phyloP scores from a whole-genome alignment of 2,888 invertebrate species.

The Ormyrus thymus region DNA sequence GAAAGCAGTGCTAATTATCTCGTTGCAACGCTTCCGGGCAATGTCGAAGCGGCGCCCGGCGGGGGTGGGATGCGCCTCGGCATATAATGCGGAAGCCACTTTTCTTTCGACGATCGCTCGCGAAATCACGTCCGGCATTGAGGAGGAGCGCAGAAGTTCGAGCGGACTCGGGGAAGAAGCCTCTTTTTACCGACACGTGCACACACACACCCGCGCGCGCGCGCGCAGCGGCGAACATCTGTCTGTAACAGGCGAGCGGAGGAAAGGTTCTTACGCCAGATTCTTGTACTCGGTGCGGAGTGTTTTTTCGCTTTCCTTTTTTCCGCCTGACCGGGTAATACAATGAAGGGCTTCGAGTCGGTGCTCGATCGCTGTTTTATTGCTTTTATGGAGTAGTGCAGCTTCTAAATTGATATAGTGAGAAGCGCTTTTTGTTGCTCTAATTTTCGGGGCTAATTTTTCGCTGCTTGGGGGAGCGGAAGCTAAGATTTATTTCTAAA shows the following conservation, averaged over 20 bases:
- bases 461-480: too few species aligned
- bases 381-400: not conserved
- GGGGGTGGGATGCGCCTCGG: conserved; percentile 13
- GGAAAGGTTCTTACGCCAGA: too few species aligned
- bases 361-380: too few species aligned
- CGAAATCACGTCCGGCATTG: not conserved
- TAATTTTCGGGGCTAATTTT: too few species aligned
- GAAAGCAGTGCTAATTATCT: conserved; percentile 39
- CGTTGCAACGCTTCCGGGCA: conserved; percentile 7
- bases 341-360: too few species aligned
- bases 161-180: conserved; percentile 12
- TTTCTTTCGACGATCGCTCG: conserved; percentile 16
- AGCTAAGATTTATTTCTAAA: too few species aligned
- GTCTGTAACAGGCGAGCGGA: too few species aligned
- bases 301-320: too few species aligned
- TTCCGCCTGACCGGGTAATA: not conserved
- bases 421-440: too few species aligned
- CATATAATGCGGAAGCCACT: conserved; percentile 39
- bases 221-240: too few species aligned
- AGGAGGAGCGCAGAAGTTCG: not conserved
- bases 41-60: not conserved
- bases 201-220: too few species aligned
- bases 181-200: not conserved
- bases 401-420: not conserved
- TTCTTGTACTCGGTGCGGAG: too few species aligned